phyloP scores from a whole-genome alignment of 2,888 invertebrate species.

The Lamellibrachia columna region DNA sequence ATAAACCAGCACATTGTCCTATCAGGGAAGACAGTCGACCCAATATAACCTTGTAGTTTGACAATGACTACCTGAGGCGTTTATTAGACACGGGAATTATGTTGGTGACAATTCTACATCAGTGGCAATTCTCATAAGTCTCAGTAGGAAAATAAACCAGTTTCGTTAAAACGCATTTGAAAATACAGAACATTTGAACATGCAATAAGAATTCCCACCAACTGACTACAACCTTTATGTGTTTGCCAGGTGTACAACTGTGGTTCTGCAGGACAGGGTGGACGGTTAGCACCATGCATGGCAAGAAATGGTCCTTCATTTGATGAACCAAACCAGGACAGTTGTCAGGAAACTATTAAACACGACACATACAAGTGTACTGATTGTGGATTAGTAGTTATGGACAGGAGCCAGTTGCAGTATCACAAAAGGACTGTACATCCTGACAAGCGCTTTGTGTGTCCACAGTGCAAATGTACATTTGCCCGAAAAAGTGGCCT shows the following conservation, averaged over 20 bases:
- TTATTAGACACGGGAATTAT: neutral
- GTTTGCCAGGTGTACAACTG: neutral
- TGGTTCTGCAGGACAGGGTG: neutral
- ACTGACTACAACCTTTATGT: neutral
- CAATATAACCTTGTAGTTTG: neutral
- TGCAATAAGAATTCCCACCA: neutral
- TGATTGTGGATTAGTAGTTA: neutral
- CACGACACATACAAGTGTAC: neutral
- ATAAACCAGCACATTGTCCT: too few species aligned
- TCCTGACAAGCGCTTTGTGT: neutral
- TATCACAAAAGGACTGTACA: neutral
- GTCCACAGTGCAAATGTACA: neutral
- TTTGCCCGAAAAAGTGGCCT: neutral
- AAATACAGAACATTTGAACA: neutral
- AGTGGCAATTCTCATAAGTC: neutral
- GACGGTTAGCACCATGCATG: neutral
- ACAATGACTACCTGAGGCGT: neutral
- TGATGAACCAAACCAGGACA: neutral
- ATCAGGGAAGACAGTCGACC: too few species aligned
- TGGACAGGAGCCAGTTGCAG: neutral
- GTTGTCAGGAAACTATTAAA: constrained; percentile 10
- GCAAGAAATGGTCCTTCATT: neutral
- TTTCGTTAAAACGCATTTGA: neutral
- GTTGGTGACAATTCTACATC: neutral
- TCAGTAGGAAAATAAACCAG: neutral